phyloP scores from a whole-genome alignment of 1,140 invertebrate genomes.

The Notospermus geniculatus region DNA sequence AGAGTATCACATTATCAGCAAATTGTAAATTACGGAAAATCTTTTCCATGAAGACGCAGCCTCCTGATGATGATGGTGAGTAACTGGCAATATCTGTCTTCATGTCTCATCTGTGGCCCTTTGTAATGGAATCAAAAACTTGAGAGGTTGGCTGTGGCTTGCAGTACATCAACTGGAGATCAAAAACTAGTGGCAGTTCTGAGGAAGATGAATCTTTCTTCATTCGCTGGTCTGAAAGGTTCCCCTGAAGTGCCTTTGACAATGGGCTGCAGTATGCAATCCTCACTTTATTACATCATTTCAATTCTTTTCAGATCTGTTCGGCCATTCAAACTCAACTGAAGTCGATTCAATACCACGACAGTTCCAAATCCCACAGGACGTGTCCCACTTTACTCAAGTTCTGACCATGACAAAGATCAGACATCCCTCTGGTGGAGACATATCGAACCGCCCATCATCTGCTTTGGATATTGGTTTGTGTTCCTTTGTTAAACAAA shows the following conservation, averaged over 20 bases:
- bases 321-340: constrained; percentile 33
- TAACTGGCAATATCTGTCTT: constrained; percentile 1
- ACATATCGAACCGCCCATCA: constrained; percentile 23
- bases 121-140: too few species aligned
- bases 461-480: constrained; percentile 34
- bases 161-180: too few species aligned
- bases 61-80: constrained; percentile 47
- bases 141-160: not conserved
- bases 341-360: constrained; percentile 46
- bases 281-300: too few species aligned
- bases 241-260: too few species aligned
- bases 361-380: constrained; percentile 43
- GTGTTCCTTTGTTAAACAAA: not conserved
- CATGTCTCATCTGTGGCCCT: too few species aligned
- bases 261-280: too few species aligned
- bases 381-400: constrained; percentile 43
- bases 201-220: too few species aligned
- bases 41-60: constrained; percentile 51
- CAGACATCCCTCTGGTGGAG: constrained; percentile 31
- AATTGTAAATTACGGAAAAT: constrained; percentile 50
- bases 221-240: too few species aligned
- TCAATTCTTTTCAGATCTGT: constrained; percentile 34
- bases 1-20: constrained; percentile 46
- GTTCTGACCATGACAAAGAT: constrained; percentile 44
- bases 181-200: too few species aligned